Evolutionary conservation across 2,113 vertebrate genomes (phyloP).

Genomic region (Percopsis transmontana): DNA sequence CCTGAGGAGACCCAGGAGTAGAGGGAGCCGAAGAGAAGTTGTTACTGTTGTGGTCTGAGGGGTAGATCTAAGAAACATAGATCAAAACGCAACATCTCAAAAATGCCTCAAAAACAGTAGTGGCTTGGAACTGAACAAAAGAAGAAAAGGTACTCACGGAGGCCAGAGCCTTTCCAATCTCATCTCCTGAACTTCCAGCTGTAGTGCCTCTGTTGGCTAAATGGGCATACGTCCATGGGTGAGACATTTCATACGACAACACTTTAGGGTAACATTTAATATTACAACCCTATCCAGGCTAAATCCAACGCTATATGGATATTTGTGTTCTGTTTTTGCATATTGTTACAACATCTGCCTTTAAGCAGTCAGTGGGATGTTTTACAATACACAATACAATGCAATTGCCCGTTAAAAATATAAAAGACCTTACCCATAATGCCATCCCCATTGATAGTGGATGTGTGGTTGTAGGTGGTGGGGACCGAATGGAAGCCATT

Average conservation of each 20-base stretch:
- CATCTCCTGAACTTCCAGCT: constrained; percentile 94
- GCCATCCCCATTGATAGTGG: constrained; percentile 87
- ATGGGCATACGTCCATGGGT: constrained; percentile 39
- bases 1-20: constrained; percentile 95
- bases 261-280: too few relatives aligned
- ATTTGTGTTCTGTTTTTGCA: constrained; percentile 12
- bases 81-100: background rate
- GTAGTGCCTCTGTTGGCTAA: constrained; percentile 88
- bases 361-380: constrained; percentile 18
- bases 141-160: constrained; percentile 82
- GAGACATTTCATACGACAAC: constrained; percentile 36
- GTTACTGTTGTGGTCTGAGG: constrained; percentile 96
- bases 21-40: constrained; percentile 96
- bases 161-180: constrained; percentile 96
- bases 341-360: background rate
- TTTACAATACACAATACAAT: background rate
- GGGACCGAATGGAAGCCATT: constrained; percentile 88
- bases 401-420: background rate
- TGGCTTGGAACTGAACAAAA: background rate
- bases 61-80: constrained; percentile 87
- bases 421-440: constrained; percentile 83
- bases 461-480: constrained; percentile 87
- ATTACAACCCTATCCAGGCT: too few relatives aligned
- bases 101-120: background rate
- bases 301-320: too few relatives aligned